A percentile compares a stretch with the other conserved stretches of the same genome.
phyloP scores from a whole-genome alignment of 2,113 vertebrate species.

The Hiodon alosoides region DNA sequence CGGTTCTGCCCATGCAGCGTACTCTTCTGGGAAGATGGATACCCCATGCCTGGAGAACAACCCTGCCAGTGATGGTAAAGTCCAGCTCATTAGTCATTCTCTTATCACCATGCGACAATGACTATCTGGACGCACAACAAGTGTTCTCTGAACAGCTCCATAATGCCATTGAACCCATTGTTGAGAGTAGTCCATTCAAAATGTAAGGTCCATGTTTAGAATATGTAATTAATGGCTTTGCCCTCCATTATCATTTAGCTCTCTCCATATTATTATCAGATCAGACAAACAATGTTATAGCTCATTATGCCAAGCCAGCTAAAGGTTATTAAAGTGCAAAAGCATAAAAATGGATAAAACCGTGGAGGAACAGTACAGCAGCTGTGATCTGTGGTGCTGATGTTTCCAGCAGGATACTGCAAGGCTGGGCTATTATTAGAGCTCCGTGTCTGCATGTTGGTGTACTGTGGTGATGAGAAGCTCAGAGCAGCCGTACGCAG shows the following conservation, averaged over 20 bases:
- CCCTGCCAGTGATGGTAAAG: too few relatives aligned
- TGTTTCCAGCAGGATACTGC: neutral
- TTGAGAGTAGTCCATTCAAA: too few relatives aligned
- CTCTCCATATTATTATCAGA: neutral
- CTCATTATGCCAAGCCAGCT: neutral
- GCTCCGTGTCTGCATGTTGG: neutral
- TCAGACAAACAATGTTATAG: too few relatives aligned
- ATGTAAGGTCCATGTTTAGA: neutral
- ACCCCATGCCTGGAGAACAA: too few relatives aligned
- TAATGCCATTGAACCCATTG: neutral
- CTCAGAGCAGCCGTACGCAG: neutral
- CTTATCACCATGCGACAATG: too few relatives aligned
- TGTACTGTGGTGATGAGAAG: neutral
- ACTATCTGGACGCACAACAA: too few relatives aligned
- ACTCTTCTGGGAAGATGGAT: too few relatives aligned
- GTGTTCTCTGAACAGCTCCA: too few relatives aligned
- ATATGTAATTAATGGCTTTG: too few relatives aligned
- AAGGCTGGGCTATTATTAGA: slow-evolving; percentile 6
- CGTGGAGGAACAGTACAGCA: neutral
- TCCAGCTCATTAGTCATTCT: too few relatives aligned
- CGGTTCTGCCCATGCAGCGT: too few relatives aligned
- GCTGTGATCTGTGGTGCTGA: slow-evolving; percentile 4
- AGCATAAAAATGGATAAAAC: neutral
- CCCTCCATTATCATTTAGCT: neutral
- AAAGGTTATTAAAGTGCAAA: slow-evolving; percentile 6